Evolutionary conservation across 92 coral and sea anemone genomes (phyloP).

Genomic region (Bergia sp.): DNA sequence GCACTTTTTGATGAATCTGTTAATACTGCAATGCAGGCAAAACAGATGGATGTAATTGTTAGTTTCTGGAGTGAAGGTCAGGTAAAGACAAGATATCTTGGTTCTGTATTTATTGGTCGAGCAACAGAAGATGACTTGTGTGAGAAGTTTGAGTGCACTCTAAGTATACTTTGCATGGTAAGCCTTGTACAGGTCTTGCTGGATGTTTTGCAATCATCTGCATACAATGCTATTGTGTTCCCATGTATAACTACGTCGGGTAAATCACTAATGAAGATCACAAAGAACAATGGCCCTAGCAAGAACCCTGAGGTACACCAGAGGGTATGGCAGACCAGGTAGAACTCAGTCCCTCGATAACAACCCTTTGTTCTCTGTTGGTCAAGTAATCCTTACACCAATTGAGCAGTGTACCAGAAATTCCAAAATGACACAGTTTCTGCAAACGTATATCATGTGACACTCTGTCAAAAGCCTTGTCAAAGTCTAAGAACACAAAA

Average conservation of each 20-base stretch:
- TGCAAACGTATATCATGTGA: conserved; percentile 38
- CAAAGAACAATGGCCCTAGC: conserved; percentile 36
- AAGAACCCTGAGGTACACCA: conserved; percentile 52
- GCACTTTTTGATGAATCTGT: no score
- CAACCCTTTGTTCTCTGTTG: conserved; percentile 45
- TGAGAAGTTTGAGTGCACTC: no score
- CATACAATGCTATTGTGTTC: conserved; percentile 50
- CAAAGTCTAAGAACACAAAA: conserved; percentile 46
- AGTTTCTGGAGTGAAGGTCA: no score
- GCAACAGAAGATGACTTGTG: no score
- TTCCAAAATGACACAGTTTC: conserved; percentile 57
- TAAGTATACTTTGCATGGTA: no score
- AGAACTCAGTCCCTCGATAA: conserved; percentile 39
- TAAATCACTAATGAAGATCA: conserved; percentile 45
- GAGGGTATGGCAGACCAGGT: conserved; percentile 50
- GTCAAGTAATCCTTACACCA: conserved; percentile 50
- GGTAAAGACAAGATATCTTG: no score
- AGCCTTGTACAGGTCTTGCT: neutral
- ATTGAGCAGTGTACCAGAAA: conserved; percentile 43
- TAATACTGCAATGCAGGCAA: no score
- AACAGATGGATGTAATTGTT: no score
- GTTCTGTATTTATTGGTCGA: no score
- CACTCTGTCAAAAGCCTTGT: conserved; percentile 36
- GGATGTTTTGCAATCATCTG: conserved; percentile 45
- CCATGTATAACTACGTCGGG: conserved; percentile 51